Evolutionary conservation across 2,797 vertebrate species (phyloP).

Genomic region (Numenius phaeopus): DNA sequence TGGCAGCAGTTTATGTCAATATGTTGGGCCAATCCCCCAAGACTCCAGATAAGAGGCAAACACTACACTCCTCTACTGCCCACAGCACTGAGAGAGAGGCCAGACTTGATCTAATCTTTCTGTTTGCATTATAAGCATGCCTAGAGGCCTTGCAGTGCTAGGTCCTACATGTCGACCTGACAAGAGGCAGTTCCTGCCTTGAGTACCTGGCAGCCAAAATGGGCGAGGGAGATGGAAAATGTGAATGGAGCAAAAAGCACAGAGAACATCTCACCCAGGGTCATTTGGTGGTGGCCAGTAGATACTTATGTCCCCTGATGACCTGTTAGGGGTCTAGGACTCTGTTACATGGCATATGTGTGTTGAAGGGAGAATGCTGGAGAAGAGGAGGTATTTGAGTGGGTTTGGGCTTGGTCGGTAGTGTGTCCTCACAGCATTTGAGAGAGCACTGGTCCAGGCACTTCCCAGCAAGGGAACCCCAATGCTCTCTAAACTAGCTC

Average conservation of each 20-base stretch:
- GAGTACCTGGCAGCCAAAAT: neutral
- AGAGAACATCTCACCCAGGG: neutral
- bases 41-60: constrained; percentile 69
- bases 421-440: neutral
- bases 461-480: neutral
- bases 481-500: neutral
- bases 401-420: neutral
- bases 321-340: neutral
- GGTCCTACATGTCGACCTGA: neutral
- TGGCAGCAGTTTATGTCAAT: constrained; percentile 64
- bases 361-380: neutral
- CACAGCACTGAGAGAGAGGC: constrained; percentile 59
- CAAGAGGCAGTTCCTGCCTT: neutral
- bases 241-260: neutral
- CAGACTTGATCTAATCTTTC: constrained; percentile 51
- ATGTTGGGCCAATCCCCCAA: constrained; percentile 55
- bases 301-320: neutral
- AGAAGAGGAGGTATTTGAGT: neutral
- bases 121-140: constrained; percentile 62
- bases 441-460: neutral
- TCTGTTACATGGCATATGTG: neutral
- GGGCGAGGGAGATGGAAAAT: neutral
- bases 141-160: constrained; percentile 27
- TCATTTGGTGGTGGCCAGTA: neutral
- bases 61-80: constrained; percentile 57